Evolutionary conservation across 2,888 invertebrate genomes (phyloP), one percentile per base, ranked within the genome.

Genomic region (Lepidonotus clava): DNA sequence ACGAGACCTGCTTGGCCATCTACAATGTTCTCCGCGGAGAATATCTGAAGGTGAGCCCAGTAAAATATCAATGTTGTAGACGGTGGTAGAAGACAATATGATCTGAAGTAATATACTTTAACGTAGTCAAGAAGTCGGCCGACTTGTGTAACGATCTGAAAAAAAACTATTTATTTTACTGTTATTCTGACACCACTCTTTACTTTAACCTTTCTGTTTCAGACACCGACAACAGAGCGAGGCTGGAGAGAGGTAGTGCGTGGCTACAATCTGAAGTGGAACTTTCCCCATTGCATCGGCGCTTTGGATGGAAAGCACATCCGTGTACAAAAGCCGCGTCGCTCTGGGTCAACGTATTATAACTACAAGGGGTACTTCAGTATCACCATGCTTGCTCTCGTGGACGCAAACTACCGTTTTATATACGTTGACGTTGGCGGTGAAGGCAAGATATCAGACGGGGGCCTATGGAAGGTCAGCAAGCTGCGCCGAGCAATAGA

Each of bases 381-480:
- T 18, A 28, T 71, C 14, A 71, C 32, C 32, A 8, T 71, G 32
- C 28, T 71, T 11, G 71, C 71, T 6, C 8, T 71, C 5, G 28
- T 18, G 8, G 71, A 71, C 32, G 28, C 36, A 4, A 38, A 71
- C n/a, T 71, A 71, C n/a, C 14, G 32, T 5, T 34, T 71, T 18
- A 38, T 71, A 36, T 71, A 28, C n/a, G 6, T 90, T 6, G 86
- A 89, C 71, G 87, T 90, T 24, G 89, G 90, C n/a, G 66, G 86
- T 21, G 67, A 87, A 28, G 90, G 90, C 0, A 40, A 86, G 40
- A 85, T 56, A 32, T 66, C 86, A 21, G 90, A 90, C 85, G 87
- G 83, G 56, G 90, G 89, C 36, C 87, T 90, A 11, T 88, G 87
- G 40, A 36, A 61, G 8, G 66, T 66, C 21, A 88, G 84, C 1